A percentile compares a stretch with the other conserved stretches of the same genome.
These are phyloP conservation scores for Turnix velox DNA, from an alignment of 2,113 vertebrate genomes.

Conservation along the genomic window DNA sequence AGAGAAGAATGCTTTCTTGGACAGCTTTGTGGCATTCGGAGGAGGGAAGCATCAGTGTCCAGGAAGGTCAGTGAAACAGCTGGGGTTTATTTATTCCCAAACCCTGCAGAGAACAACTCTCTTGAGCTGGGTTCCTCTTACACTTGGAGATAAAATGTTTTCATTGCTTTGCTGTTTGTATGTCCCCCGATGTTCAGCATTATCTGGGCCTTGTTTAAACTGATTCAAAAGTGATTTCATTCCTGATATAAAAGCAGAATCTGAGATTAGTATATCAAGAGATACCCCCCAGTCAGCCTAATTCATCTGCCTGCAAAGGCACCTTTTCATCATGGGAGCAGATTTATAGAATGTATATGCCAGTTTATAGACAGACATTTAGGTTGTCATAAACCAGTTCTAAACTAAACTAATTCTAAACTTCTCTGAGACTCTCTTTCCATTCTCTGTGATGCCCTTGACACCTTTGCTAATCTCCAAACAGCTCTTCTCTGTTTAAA, in stretches of 20 bases:
- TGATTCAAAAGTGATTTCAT: not conserved
- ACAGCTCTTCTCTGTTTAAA: not conserved
- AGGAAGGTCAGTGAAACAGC: constrained; percentile 83
- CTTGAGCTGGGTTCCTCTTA: not conserved
- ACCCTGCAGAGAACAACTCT: not conserved
- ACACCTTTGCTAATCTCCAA: not conserved
- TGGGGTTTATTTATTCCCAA: constrained; percentile 55
- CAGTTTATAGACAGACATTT: not conserved
- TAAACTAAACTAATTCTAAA: not conserved
- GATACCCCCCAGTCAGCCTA: not conserved
- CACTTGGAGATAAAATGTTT: not conserved
- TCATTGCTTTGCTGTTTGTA: not conserved
- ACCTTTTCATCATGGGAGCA: not conserved
- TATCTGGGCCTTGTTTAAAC: not conserved
- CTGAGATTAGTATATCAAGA: not conserved
- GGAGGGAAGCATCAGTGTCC: constrained; percentile 83
- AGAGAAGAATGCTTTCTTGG: constrained; percentile 86
- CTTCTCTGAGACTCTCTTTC: not conserved
- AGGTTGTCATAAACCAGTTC: not conserved
- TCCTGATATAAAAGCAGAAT: not conserved
- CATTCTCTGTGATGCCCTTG: not conserved
- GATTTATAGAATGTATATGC: no score
- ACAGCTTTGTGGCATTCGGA: constrained; percentile 83
- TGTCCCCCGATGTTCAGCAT: not conserved
- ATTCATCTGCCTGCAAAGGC: not conserved